Conservation (phyloP, 1,140 invertebrate genomes). For the Panonychus citri region DNA sequence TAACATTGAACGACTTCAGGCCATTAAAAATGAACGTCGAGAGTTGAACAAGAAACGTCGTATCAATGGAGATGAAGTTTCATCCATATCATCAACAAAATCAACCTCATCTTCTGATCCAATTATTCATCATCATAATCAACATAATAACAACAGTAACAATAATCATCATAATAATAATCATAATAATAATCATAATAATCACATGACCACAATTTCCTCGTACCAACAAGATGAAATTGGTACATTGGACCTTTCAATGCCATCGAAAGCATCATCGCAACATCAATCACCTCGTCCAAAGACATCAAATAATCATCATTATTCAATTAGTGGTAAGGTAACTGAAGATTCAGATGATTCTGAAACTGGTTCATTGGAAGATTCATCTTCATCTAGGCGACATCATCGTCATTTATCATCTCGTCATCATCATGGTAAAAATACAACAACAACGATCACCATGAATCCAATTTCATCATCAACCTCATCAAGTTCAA, state of each 20-base stretch:
- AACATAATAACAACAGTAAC: not conserved
- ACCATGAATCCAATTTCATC: too few species aligned
- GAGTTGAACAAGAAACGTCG: constrained; percentile 26
- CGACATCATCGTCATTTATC: constrained; percentile 16
- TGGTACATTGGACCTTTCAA: constrained; percentile 41
- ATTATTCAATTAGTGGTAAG: not conserved
- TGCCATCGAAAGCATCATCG: constrained; percentile 24
- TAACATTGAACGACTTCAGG: constrained; percentile 61
- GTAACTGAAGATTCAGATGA: constrained; percentile 24
- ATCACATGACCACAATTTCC: constrained; percentile 4
- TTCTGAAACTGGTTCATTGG: constrained; percentile 24
- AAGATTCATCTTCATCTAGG: constrained; percentile 22
- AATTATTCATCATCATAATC: not conserved
- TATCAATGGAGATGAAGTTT: constrained; percentile 5
- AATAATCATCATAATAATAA: not conserved
- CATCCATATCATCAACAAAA: not conserved
- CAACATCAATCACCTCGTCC: constrained; percentile 4
- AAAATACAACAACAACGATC: constrained; percentile 4
- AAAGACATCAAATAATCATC: not conserved
- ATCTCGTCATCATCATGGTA: constrained; percentile 2
- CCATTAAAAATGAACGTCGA: constrained; percentile 63
- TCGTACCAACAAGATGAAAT: constrained; percentile 12
- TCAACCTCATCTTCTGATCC: not conserved
- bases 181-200: not conserved
- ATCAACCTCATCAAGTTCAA: constrained; percentile 19